A percentile compares a stretch with the other conserved stretches of the same genome.
These are phyloP conservation scores for Nemapogon koenigi DNA, from an alignment of 2,888 invertebrate genomes.

Conservation along the genomic window DNA sequence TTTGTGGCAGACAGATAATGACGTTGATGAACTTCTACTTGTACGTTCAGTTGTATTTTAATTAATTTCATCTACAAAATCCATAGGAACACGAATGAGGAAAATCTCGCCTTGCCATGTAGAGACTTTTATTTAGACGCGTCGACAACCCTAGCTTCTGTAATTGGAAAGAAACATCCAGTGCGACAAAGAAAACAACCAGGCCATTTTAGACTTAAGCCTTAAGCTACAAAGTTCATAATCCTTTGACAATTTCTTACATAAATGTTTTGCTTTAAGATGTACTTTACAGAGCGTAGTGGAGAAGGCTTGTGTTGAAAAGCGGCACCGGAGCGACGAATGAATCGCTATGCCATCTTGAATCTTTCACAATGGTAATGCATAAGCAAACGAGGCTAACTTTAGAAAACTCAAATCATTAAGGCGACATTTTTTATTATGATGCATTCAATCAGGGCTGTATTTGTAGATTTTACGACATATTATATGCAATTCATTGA, in stretches of 20 bases:
- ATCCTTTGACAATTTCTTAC: constrained; percentile 16
- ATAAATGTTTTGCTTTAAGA: constrained; percentile 38
- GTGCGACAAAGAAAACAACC: constrained; percentile 4
- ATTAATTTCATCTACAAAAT: neutral
- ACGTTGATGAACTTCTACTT: too few relatives aligned
- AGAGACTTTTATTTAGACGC: constrained; percentile 31
- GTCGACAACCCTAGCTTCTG: constrained; percentile 21
- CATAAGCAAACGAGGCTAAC: too few relatives aligned
- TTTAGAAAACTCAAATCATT: too few relatives aligned
- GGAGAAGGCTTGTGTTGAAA: constrained; percentile 27
- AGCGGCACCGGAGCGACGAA: constrained; percentile 36
- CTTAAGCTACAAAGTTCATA: constrained; percentile 17
- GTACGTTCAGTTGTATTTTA: too few relatives aligned
- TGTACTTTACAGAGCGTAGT: constrained; percentile 27
- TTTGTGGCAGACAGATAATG: too few relatives aligned
- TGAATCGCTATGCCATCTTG: constrained; percentile 19
- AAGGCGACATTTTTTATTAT: too few relatives aligned
- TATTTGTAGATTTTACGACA: too few relatives aligned
- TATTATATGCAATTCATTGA: too few relatives aligned
- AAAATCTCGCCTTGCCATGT: constrained; percentile 23
- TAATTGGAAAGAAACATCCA: constrained; percentile 28
- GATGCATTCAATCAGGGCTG: too few relatives aligned
- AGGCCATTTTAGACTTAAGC: constrained; percentile 20
- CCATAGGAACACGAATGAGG: constrained; percentile 15
- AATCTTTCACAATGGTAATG: constrained; percentile 3